Evolutionary conservation across 2,888 invertebrate genomes (phyloP), one percentile per base, ranked within the genome.

Genomic region (Ypsolopha scabrella): DNA sequence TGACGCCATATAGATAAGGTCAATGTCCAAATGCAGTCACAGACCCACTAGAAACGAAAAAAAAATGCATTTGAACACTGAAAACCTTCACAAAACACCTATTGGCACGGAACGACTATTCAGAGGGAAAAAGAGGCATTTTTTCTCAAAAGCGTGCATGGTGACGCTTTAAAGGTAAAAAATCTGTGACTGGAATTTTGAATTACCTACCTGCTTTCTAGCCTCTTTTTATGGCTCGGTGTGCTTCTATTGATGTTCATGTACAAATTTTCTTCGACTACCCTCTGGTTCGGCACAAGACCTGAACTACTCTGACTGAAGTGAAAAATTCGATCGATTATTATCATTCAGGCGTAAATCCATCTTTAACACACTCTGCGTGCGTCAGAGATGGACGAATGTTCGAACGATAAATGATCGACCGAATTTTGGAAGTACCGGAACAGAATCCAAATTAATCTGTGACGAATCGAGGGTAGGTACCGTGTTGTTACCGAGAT

Each of bases 201-300:
- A 76, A 70, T 70, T 72, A 80, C 78, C 78, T 80, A 74, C 70
- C 81, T 80, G 82, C 41, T 41, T 80, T 75, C 69, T 72, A 71
- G 77, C 80, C 76, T 78, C 65, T 73, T 75, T 71, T 72, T 74
- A 80, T 80, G 81, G 79, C 80, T 87, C 79, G 75, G 80, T 87
- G 86, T 85, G 83, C 82, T 82, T 80, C 60, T 66, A 70, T 76
- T 70, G 68, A 70, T 77, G 73, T 76, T 72, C 60, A 67, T 50
- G 41, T 41, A 38, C 7, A 13, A 38, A 33, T 51, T 44, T 51
- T 56, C 50, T 55, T 50, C 43, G 46, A 51, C 47, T 45, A 51
- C 43, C 43, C 58, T 45, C 10, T 48, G 44, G 14, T 37, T 38
- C 43, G 39, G 33, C 49, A 41, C 52, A 24, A 50, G 13, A 46